Conservation (phyloP, 2,797 vertebrate genomes). For the Lates japonicus region DNA sequence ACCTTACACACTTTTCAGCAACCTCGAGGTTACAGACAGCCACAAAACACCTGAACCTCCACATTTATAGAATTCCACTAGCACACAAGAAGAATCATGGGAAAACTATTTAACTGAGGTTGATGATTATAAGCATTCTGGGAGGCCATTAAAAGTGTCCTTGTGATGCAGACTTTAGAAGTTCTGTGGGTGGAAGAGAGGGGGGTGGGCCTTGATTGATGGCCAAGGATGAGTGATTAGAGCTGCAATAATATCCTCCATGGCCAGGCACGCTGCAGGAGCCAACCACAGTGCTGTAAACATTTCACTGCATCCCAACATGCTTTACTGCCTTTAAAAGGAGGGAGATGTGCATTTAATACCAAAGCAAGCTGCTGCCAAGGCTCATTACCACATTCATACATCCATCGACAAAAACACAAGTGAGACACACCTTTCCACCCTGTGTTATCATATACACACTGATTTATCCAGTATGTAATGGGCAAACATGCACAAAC, state of each 20-base stretch:
- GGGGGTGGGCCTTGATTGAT: conserved; percentile 71
- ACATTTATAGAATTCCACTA: conserved; percentile 62
- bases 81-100: conserved; percentile 65
- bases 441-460: conserved; percentile 1
- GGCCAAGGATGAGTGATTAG: conserved; percentile 75
- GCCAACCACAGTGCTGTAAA: conserved; percentile 74
- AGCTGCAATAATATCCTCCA: conserved; percentile 69
- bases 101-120: conserved; percentile 68
- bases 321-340: conserved; percentile 77
- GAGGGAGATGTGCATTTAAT: conserved; percentile 75
- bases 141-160: conserved; percentile 74
- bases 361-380: conserved; percentile 66
- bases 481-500: background rate
- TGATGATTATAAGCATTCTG: conserved; percentile 68
- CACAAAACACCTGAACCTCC: conserved; percentile 53
- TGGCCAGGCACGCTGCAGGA: conserved; percentile 50
- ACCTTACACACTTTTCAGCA: conserved; percentile 44
- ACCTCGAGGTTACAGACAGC: conserved; percentile 61
- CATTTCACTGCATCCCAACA: conserved; percentile 75
- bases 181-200: conserved; percentile 45
- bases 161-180: conserved; percentile 62
- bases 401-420: conserved; percentile 44
- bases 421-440: conserved; percentile 26
- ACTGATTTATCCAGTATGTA: background rate
- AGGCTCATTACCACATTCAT: conserved; percentile 71